Evolutionary conservation across 37 sponge, comb jelly and placozoan species (phyloP), one percentile per base, ranked within the genome.

Genomic region (Beroe forskalii): DNA sequence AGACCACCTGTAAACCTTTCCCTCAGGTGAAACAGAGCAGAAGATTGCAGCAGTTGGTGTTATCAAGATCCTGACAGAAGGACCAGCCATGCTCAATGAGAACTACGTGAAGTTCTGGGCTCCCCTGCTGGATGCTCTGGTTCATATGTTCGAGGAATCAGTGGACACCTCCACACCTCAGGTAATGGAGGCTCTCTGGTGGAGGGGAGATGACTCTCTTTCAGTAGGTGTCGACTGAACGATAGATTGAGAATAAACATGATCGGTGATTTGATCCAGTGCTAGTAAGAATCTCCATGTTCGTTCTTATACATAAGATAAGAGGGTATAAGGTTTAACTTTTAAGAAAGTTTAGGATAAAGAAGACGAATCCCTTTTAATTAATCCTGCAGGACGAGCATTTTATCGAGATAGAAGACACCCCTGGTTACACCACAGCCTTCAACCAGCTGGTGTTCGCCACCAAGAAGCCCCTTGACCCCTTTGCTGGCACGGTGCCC

Each of bases 21-120:
- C 39, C 83, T 90, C 93, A 55, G 99, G 97, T 14, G 67, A 42
- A 12, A 91, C 92, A 8, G 99, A 99, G 60, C 66, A 95, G 89
- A 99, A 94, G 91, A 96, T 95, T 4, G 93, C 96, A 89, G 99
- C 97, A 1, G 93, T 99, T 38, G 99, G 99, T 39, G 93, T 99
- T 24, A 95, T 93, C 28, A 95, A 95, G 91, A 67, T 99, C 20
- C 94, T 99, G 23, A 95, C 99, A 0, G 97, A 96, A 83, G 94
- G 96, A 1, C 94, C 96, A 0, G 93, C 75, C 43, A 95, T 96
- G 93, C 89, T 99, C 42, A 69, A 62, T 0, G 95, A 95, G n/a
- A 92, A 32, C 2, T 96, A 93, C 23, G 83, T 93, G n/a, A 32
- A 37, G 20, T 90, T 93, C 0, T 96, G 98, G 98, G 62, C 89